Evolutionary conservation across 2,113 vertebrate species (phyloP), one percentile per base, ranked within the genome.

Genomic region (Pelmatolapia mariae): DNA sequence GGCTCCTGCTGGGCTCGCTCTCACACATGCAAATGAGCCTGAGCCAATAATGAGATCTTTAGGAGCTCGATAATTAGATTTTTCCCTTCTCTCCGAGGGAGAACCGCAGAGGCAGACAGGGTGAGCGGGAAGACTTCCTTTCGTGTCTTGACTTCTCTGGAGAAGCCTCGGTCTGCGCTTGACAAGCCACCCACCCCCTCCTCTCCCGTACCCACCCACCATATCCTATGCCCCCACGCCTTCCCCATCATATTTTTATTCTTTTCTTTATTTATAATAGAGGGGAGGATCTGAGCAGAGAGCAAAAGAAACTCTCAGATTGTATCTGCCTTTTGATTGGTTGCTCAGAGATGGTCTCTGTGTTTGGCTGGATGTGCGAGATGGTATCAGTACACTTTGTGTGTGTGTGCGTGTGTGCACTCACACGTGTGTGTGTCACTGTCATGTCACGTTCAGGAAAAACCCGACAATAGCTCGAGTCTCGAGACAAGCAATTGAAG

Each of bases 51-150:
- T 96, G 92, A 95, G 93, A 94, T 95, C 94, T 96, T 96, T 96
- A 95, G 94, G 94, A 93, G 90, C 91, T 94, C 85, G 92, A 95
- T 96, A 96, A 96, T 96, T 96, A 95, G 95, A 95, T 95, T 93
- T 95, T 93, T 92, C 88, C 83, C 76, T 84, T 87, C 90, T 88
- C 90, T 93, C 93, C 47, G 80, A 94, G 95, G 94, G 94, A 92
- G 87, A 93, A 89, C 66, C 81, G 81, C 86, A 68, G 56, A 93
- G 86, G 73, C 89, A 91, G 91, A 93, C 91, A 88, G 90, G 87
- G 90, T 87, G 85, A 92, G 86, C 63, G 78, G 82, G 89, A 94
- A 89, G 93, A 92, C 91, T 92, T 93, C 78, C 91, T 95, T 94
- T 91, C 61, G 79, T 91, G 88, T 89, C 92, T 91, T 87, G 92